Evolutionary conservation across 2,797 vertebrate genomes (phyloP).

Genomic region (Sitta carolinensis): DNA sequence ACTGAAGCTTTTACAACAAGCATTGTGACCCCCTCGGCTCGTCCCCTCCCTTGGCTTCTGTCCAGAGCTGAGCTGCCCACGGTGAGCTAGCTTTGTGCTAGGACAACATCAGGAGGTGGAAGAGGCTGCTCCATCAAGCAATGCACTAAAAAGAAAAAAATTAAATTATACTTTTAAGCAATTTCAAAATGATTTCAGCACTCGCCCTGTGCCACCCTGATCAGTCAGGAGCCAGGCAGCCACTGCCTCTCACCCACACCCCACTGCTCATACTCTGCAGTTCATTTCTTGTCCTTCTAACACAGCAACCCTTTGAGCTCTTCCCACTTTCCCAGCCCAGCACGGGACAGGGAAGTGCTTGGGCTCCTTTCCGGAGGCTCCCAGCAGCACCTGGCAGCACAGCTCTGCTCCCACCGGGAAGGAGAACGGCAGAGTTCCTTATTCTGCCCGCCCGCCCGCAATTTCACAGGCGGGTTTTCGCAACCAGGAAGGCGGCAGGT

Average conservation of each 20-base stretch:
- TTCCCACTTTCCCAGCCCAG: not conserved
- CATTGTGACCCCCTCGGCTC: accelerated
- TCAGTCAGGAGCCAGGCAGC: not conserved
- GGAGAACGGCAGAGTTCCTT: accelerated
- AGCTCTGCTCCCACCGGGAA: not conserved
- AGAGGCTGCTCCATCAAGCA: not conserved
- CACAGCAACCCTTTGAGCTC: accelerated
- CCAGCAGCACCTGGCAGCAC: not conserved
- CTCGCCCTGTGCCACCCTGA: not conserved
- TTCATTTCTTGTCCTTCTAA: not conserved
- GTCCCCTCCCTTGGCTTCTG: accelerated
- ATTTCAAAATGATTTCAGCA: not conserved
- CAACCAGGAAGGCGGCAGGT: not conserved
- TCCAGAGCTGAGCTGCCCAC: not conserved
- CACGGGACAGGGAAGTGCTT: accelerated
- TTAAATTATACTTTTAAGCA: not conserved
- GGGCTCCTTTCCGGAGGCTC: not conserved
- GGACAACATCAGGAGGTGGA: not conserved
- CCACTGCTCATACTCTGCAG: accelerated
- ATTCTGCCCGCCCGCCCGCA: accelerated
- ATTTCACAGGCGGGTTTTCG: not conserved
- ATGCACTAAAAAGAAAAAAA: too few relatives aligned
- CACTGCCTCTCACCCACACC: not conserved
- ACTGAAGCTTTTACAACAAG: not conserved
- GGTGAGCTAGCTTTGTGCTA: accelerated